Evolutionary conservation across 2,888 invertebrate genomes (phyloP).

Genomic region (Heliconius sara): DNA sequence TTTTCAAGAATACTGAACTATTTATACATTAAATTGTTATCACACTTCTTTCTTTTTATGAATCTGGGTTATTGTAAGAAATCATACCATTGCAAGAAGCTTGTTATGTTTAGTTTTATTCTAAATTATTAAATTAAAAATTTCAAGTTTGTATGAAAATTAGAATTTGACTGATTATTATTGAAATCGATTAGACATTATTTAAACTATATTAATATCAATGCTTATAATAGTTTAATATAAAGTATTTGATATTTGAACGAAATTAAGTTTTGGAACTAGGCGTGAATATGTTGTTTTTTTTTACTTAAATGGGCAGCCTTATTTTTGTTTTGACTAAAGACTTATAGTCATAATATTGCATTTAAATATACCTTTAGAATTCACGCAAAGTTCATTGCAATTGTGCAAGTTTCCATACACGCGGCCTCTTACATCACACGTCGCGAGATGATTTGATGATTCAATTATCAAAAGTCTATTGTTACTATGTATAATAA

Average conservation of each 20-base stretch:
- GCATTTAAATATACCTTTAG: slow-evolving; percentile 11
- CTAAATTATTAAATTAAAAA: slow-evolving; percentile 20
- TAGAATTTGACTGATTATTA: slow-evolving; percentile 14
- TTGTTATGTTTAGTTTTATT: slow-evolving; percentile 1
- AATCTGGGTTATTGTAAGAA: not conserved
- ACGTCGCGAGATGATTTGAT: slow-evolving; percentile 39
- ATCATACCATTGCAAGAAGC: slow-evolving; percentile 4
- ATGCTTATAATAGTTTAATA: slow-evolving; percentile 6
- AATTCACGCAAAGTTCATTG: slow-evolving; percentile 5
- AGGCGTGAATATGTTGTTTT: slow-evolving; percentile 15
- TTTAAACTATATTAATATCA: slow-evolving; percentile 3
- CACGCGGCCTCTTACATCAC: slow-evolving; percentile 13
- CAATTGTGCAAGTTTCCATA: slow-evolving; percentile 22
- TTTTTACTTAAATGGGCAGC: slow-evolving; percentile 9
- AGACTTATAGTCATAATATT: not conserved
- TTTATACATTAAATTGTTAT: slow-evolving; percentile 10
- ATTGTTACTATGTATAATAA: slow-evolving; percentile 33
- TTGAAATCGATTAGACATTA: slow-evolving; percentile 5
- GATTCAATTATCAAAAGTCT: slow-evolving; percentile 40
- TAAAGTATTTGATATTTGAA: slow-evolving; percentile 14
- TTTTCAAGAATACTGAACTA: not conserved
- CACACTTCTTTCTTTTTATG: not conserved
- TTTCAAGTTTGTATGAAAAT: slow-evolving; percentile 22
- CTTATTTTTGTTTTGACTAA: slow-evolving; percentile 5
- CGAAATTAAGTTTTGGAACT: not conserved